Evolutionary conservation across 2,888 invertebrate species (phyloP).

Genomic region (Elegia similella): DNA sequence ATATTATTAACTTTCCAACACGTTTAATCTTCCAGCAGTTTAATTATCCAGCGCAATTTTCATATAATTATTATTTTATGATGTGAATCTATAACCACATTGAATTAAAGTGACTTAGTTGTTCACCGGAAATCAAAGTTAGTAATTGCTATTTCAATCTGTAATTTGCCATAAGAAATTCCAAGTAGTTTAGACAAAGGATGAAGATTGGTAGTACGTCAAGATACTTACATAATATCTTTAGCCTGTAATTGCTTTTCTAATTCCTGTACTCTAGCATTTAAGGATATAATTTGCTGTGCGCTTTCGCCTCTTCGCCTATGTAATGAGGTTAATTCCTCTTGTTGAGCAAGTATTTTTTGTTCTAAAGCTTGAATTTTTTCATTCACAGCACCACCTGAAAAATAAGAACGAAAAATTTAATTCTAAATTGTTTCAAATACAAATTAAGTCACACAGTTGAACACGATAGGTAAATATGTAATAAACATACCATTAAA

Average conservation of each 20-base stretch:
- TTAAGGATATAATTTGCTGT: constrained; percentile 95
- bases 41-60: no score
- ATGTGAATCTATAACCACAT: no score
- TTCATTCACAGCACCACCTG: constrained; percentile 69
- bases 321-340: constrained; percentile 95
- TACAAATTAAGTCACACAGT: no score
- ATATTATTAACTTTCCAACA: no score
- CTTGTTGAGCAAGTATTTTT: constrained; percentile 92
- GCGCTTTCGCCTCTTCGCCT: constrained; percentile 95
- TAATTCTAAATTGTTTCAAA: not conserved
- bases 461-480: not conserved
- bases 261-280: constrained; percentile 91
- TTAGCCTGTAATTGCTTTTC: constrained; percentile 88
- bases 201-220: no score
- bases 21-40: no score
- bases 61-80: no score
- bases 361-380: constrained; percentile 90
- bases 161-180: no score
- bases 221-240: constrained; percentile 83
- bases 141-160: no score
- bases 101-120: no score
- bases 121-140: no score
- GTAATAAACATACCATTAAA: not conserved
- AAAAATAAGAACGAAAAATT: constrained; percentile 26
- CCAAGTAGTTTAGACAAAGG: no score